phyloP scores from a whole-genome alignment of 2,113 vertebrate species.

The human (Homo sapiens) region GRCh38 chr1:114606001-114606500 shows the following conservation, averaged over 20 bases:
- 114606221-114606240: constrained; percentile 1
- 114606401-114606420: neutral
- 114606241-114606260: neutral
- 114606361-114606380: neutral
- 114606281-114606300: neutral
- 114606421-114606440: neutral
- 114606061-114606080: neutral
- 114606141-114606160: neutral
- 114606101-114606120: neutral
- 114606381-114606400: neutral
- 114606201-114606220: neutral
- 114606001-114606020: constrained; percentile 25
- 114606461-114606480: neutral
- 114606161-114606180: neutral
- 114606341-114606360: neutral
- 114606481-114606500: neutral
- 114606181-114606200: neutral
- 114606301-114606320: neutral
- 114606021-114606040: neutral
- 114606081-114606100: neutral
- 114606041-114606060: constrained; percentile 4
- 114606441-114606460: neutral
- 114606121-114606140: neutral
- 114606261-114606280: neutral
- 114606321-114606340: neutral